phyloP scores from a whole-genome alignment of 2,888 invertebrate genomes.

The Emmelina monodactyla region DNA sequence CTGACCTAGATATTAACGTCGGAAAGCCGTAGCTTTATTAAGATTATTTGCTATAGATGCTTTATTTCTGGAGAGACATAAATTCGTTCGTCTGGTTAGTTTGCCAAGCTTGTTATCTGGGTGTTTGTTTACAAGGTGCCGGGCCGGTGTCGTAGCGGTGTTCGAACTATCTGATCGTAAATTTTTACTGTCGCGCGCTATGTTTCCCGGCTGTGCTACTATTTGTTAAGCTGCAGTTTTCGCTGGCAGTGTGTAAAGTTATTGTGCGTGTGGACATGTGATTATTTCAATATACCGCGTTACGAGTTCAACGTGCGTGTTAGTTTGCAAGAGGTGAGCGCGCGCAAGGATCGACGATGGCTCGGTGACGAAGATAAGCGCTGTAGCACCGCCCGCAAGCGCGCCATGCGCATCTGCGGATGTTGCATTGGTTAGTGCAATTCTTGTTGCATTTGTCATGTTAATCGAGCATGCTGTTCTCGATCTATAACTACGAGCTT shows the following conservation, averaged over 20 bases:
- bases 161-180: constrained; percentile 23
- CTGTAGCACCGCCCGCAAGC: constrained; percentile 38
- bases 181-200: constrained; percentile 20
- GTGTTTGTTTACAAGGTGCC: constrained; percentile 39
- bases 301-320: constrained; percentile 46
- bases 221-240: neutral
- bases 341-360: constrained; percentile 29
- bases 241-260: constrained; percentile 4
- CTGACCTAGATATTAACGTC: constrained; percentile 21
- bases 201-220: neutral
- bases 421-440: constrained; percentile 54
- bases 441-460: constrained; percentile 7
- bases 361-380: constrained; percentile 32
- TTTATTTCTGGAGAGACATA: constrained; percentile 23
- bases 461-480: neutral
- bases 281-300: constrained; percentile 37
- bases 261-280: constrained; percentile 17
- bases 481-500: no score
- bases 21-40: constrained; percentile 17
- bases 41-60: constrained; percentile 18
- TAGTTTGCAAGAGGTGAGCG: constrained; percentile 34
- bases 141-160: constrained; percentile 19
- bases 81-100: constrained; percentile 24
- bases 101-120: constrained; percentile 36
- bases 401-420: constrained; percentile 59